Conservation (phyloP, 2,888 invertebrate genomes). For the Chalcosyrphus nemorum region DNA sequence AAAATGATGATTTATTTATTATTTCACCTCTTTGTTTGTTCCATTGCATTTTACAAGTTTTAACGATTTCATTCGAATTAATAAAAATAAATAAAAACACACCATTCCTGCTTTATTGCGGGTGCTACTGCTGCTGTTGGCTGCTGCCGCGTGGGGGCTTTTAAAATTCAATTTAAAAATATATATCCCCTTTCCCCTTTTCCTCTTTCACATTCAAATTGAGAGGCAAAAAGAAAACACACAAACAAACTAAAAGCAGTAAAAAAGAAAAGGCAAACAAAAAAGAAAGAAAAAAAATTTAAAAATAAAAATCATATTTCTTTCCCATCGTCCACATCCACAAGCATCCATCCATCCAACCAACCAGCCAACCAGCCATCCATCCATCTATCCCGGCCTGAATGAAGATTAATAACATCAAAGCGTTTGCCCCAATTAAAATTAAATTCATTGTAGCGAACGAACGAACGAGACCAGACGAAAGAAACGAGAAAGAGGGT, state of each 20-base stretch:
- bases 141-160: slow-evolving; percentile 24
- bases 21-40: slow-evolving; percentile 55
- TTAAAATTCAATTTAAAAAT: slow-evolving; percentile 69
- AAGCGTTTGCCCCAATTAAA: slow-evolving; percentile 72
- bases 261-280: neutral
- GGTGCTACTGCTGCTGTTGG: neutral
- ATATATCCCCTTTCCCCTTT: slow-evolving; percentile 11
- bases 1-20: slow-evolving; percentile 68
- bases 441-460: slow-evolving; percentile 66
- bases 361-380: slow-evolving; percentile 2
- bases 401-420: slow-evolving; percentile 72
- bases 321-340: slow-evolving; percentile 31
- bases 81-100: slow-evolving; percentile 29
- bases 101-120: slow-evolving; percentile 23
- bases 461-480: neutral
- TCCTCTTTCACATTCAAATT: neutral
- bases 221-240: neutral
- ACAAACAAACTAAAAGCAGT: slow-evolving; percentile 31
- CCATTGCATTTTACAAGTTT: slow-evolving; percentile 56
- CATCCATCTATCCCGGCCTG: slow-evolving; percentile 28
- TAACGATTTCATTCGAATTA: slow-evolving; percentile 52
- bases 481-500: neutral
- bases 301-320: slow-evolving; percentile 63
- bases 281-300: slow-evolving; percentile 10
- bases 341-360: neutral